phyloP scores from a whole-genome alignment of 2,797 vertebrate species.

The Myotis vivesi region DNA sequence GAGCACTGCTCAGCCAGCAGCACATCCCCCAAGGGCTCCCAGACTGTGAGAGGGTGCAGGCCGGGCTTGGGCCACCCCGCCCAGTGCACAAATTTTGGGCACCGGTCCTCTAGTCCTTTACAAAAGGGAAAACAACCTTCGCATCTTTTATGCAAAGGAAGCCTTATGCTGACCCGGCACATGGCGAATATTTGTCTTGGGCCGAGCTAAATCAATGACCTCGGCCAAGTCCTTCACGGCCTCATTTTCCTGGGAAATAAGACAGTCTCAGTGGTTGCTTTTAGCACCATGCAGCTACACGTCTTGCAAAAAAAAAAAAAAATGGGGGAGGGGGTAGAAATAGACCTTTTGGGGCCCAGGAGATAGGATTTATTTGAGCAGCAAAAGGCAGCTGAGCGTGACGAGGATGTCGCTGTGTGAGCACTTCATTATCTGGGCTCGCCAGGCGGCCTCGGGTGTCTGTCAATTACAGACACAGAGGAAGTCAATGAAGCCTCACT shows the following conservation, averaged over 20 bases:
- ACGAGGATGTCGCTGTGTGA: background rate
- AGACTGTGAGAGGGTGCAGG: no score
- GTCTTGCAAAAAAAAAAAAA: background rate
- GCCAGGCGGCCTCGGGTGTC: background rate
- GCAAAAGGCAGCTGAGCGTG: background rate
- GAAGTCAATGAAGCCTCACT: background rate
- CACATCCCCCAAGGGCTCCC: no score
- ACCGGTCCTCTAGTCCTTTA: no score
- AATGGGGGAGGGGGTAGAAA: background rate
- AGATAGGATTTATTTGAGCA: background rate
- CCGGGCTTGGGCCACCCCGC: no score
- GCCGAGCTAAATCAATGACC: background rate
- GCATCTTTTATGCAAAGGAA: background rate
- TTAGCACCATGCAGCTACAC: background rate
- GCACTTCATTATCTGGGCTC: background rate
- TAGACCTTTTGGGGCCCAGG: background rate
- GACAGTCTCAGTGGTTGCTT: background rate
- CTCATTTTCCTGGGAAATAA: background rate
- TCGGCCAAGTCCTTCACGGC: background rate
- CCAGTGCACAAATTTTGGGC: no score
- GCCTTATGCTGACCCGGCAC: background rate
- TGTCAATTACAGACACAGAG: background rate
- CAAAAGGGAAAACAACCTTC: no score
- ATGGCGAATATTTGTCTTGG: rapidly evolving
- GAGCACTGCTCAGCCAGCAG: no score